These are phyloP conservation scores for Morpho deidamia DNA, from an alignment of 2,888 invertebrate species.

Conservation along the genomic window DNA sequence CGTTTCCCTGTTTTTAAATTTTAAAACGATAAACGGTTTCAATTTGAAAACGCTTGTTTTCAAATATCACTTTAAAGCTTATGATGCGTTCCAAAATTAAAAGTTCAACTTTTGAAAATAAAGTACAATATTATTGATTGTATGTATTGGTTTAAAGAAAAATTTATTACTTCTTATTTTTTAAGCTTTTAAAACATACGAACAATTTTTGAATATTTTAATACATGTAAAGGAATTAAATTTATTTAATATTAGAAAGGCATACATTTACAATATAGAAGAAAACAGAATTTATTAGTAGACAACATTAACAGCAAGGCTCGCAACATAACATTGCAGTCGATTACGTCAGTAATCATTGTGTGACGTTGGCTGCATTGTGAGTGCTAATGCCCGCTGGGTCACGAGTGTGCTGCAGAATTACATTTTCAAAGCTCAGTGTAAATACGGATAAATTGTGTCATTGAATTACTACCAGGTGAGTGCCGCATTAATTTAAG, in stretches of 20 bases:
- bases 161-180: too few species aligned
- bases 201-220: too few species aligned
- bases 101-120: background rate
- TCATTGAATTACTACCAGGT: constrained; percentile 34
- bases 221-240: too few species aligned
- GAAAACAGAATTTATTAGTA: background rate
- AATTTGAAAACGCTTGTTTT: background rate
- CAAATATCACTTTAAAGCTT: background rate
- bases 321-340: constrained; percentile 10
- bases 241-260: too few species aligned
- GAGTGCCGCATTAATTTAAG: constrained; percentile 30
- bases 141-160: too few species aligned
- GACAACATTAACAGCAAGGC: constrained; percentile 7
- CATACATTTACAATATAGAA: background rate
- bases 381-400: constrained; percentile 65
- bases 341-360: constrained; percentile 17
- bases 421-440: constrained; percentile 40
- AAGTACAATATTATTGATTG: background rate
- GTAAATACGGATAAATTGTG: constrained; percentile 39
- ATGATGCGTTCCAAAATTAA: constrained; percentile 1
- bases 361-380: constrained; percentile 53
- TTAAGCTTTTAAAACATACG: too few species aligned
- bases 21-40: background rate
- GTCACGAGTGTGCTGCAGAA: constrained; percentile 62
- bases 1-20: background rate